Evolutionary conservation across 2,888 invertebrate species (phyloP).

Genomic region (Nesidiocoris tenuis): DNA sequence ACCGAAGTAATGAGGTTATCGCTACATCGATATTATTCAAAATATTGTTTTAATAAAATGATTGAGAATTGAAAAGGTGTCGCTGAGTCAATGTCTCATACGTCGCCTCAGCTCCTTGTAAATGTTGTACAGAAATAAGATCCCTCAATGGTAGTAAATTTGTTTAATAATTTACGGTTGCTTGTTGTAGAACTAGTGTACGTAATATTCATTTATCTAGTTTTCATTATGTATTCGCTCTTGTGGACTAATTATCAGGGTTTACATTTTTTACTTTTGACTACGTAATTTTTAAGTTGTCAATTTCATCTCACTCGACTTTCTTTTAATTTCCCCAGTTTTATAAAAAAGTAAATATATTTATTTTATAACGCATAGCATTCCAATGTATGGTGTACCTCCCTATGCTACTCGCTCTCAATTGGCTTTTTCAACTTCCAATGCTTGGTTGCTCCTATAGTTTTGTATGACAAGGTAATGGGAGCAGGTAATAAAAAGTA

Average conservation of each 20-base stretch:
- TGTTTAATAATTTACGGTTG: neutral
- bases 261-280: neutral
- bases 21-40: neutral
- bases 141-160: neutral
- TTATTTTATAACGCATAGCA: neutral
- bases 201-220: neutral
- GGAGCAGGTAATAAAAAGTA: no score
- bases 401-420: no score
- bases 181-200: neutral
- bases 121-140: neutral
- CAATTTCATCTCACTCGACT: neutral
- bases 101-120: neutral
- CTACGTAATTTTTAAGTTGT: neutral
- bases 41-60: neutral
- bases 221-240: neutral
- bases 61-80: neutral
- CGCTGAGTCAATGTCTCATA: neutral
- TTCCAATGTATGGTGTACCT: no score
- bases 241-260: neutral
- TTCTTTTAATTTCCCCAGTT: neutral
- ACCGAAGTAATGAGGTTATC: no score
- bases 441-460: no score
- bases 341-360: neutral
- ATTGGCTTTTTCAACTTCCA: no score
- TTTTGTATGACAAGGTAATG: no score